Evolutionary conservation across 2,113 vertebrate species (phyloP), one percentile per base, ranked within the genome.

Genomic region (Sinocyclocheilus anophthalmus): DNA sequence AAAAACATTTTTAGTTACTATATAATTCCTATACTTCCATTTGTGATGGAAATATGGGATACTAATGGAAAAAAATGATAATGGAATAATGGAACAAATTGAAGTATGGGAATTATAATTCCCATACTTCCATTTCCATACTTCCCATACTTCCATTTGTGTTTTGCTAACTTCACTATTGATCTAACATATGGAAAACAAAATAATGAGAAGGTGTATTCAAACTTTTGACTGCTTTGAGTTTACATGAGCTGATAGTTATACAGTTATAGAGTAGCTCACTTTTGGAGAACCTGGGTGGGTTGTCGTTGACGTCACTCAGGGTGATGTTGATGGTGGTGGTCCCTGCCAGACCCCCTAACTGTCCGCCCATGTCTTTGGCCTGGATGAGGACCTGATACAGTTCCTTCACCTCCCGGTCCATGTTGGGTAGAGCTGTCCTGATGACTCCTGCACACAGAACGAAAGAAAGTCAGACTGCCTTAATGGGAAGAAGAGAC

Each of bases 321-420:
- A 99, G 97, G 81, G 96, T 97, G 87, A 99, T 98, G 92, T 99
- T 99, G 91, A 99, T 94, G 2, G 95, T 94, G 14, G 98, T 98
- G 6, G 98, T 98, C 84, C 98, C 98, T 4, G 98, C 97, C 86
- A 99, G 92, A 37, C 98, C 98, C 90, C 98, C 98, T 65, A 99
- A 94, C 73, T 99, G 98, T 37, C 98, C 98, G 26, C 98, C 98
- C 98, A 99, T 99, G 88, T 99, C 98, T 96, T 99, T 99, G 92
- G 98, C 98, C 94, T 99, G 98, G 92, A 99, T 99, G 88, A 99
- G 94, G 13, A 99, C 98, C 92, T 99, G 97, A 91, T 99, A 99
- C 61, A 98, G 95, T 88, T 99, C 98, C 92, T 99, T 98, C 88
- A 99, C 96, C 94, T 99, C 98, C 89, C 98, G 94, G 92, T 99